Evolutionary conservation across 1,140 invertebrate species (phyloP).

Genomic region (Lepidotrigona ventralis): DNA sequence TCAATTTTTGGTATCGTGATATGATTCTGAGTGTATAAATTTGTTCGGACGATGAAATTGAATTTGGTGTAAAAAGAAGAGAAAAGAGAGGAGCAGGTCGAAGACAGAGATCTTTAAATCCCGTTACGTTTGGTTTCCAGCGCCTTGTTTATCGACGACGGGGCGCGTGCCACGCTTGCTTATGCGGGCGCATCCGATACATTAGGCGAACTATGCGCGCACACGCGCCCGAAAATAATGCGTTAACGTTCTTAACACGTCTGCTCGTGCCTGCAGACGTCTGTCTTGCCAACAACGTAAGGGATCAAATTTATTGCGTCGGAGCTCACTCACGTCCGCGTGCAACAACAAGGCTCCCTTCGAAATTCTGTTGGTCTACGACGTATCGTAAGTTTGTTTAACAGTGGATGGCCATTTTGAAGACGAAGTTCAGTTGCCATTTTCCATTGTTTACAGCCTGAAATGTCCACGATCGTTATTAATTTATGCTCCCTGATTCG

Average conservation of each 20-base stretch:
- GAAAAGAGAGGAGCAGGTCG: slow-evolving; percentile 25
- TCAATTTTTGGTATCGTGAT: too few relatives aligned
- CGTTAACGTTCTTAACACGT: slow-evolving; percentile 38
- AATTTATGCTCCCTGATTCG: too few relatives aligned
- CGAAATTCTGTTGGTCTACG: neutral
- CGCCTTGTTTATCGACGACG: slow-evolving; percentile 62
- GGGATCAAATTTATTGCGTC: slow-evolving; percentile 13
- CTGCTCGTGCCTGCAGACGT: neutral
- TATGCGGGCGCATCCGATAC: slow-evolving; percentile 67
- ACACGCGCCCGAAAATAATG: slow-evolving; percentile 27
- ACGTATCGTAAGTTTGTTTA: neutral
- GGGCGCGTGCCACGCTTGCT: slow-evolving; percentile 68
- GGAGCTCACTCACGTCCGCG: neutral
- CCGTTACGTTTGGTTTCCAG: slow-evolving; percentile 74
- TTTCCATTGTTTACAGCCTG: too few relatives aligned
- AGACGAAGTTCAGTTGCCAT: too few relatives aligned
- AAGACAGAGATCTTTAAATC: slow-evolving; percentile 76
- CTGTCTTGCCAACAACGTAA: slow-evolving; percentile 17
- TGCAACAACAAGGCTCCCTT: neutral
- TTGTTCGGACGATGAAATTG: neutral
- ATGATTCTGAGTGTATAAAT: slow-evolving; percentile 43
- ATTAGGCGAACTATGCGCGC: slow-evolving; percentile 30
- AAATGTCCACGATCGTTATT: too few relatives aligned
- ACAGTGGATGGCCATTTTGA: neutral
- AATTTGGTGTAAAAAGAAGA: neutral